phyloP scores from a whole-genome alignment of 1,140 invertebrate genomes.

The Cotesia vestalis region DNA sequence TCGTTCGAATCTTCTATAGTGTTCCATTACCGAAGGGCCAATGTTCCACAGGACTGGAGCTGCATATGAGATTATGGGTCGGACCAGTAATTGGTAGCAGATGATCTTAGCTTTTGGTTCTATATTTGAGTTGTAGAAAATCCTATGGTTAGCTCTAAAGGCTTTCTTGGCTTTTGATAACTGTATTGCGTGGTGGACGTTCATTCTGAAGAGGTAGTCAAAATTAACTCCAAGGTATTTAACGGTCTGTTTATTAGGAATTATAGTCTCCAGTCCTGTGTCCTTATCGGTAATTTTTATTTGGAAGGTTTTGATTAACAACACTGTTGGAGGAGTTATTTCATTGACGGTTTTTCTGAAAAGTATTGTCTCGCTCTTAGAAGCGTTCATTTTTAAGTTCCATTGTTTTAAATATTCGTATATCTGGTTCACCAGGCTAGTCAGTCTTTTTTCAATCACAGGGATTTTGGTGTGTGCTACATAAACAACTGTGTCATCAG shows the following conservation, averaged over 20 bases:
- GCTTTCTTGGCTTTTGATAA: slow-evolving; percentile 13
- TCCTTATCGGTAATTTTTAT: background rate
- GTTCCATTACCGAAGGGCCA: no score
- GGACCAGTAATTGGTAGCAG: slow-evolving; percentile 18
- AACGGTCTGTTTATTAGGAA: slow-evolving; percentile 9
- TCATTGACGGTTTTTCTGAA: slow-evolving; percentile 2
- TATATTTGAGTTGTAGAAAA: slow-evolving; percentile 22
- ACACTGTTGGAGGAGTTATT: background rate
- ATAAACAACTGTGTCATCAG: slow-evolving; percentile 26
- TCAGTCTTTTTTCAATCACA: background rate
- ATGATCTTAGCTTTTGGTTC: slow-evolving; percentile 26
- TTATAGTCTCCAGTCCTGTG: background rate
- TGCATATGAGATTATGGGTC: slow-evolving; percentile 22
- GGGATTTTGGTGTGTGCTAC: background rate
- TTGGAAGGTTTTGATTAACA: background rate
- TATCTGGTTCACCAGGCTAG: background rate
- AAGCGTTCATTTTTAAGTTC: slow-evolving; percentile 9
- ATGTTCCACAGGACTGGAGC: slow-evolving; percentile 22
- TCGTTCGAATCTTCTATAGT: no score
- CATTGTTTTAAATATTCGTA: slow-evolving; percentile 3
- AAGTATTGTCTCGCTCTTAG: background rate
- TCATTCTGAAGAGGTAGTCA: slow-evolving; percentile 5
- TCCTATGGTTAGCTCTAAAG: slow-evolving; percentile 3
- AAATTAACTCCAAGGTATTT: slow-evolving; percentile 29
- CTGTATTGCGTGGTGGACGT: slow-evolving; percentile 1